Evolutionary conservation across 2,888 invertebrate species (phyloP), one percentile per base, ranked within the genome.

Genomic region (Rotaria sp.): DNA sequence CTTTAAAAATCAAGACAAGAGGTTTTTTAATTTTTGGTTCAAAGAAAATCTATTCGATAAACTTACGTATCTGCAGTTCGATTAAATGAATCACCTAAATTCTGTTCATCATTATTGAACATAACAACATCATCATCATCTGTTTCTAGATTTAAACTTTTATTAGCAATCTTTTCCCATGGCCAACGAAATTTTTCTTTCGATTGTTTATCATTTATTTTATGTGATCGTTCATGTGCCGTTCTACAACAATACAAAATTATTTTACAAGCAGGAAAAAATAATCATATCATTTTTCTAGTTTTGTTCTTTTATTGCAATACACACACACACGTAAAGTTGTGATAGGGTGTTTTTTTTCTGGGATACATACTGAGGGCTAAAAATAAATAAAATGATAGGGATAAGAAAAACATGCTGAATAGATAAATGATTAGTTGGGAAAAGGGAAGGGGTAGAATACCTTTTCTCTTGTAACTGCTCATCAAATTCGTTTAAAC

Each of bases 91-190:
- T 85, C 41, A 48, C 50, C 21, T 26, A 48, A 8, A 8, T 21
- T 30, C 48, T 45, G 41, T 52, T 50, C 50, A 52, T 88, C 88
- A 87, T 89, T 89, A 84, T 89, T 89, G 74, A 88, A 88, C 11
- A 89, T 89, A 84, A 89, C 89, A 15, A 88, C 88, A 50, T 88
- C 88, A 26, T 89, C 89, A 75, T 88, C 87, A 55, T 89, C 89
- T 85, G 88, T 87, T 85, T 89, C 89, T 52, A 88, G 88, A 75
- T 85, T 85, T 59, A 86, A 52, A 52, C 86, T 48, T 1, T 89
- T 88, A 84, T 90, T 90, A 38, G 89, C 89, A 41, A 90, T 88
- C 84, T 89, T 87, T 86, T 91, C 91, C 91, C 91, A 91, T 1
- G 91, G 91, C 90, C 90, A 91, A 85, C 90, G 90, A 59, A 90